Evolutionary conservation across 2,888 invertebrate genomes (phyloP), one percentile per base, ranked within the genome.

Genomic region (Synanthedon myopaeformis): DNA sequence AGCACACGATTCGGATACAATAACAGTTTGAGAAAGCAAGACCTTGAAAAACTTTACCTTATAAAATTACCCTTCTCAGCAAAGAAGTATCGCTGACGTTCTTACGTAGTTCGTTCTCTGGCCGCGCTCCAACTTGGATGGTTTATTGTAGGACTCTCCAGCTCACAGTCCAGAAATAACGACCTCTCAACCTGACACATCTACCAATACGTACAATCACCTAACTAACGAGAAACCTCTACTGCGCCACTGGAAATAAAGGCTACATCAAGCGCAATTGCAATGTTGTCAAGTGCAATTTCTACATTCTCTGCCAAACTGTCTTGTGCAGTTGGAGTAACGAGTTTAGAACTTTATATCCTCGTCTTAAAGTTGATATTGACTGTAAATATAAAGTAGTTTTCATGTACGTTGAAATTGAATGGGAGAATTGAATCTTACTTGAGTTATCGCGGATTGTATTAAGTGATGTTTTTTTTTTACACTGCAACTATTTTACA

Each of bases 101-200:
- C 45, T 14, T 14, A 13, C n/a, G 45, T 12, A 45, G 13, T 45
- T 45, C 45, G 6, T 14, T 13, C 63, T 54, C 69, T 71, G 70
- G 70, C 70, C 57, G 50, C 42, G 52, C 50, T 68, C 70, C 67
- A 70, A 70, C 62, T 69, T 63, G 61, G 66, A 62, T 64, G 67
- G 66, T 65, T 67, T 59, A 61, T 49, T 61, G 58, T 65, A 69
- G 67, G 62, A 61, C 64, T 58, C 74, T 74, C 62, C 67, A 66
- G 58, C 67, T 71, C 69, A 66, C 68, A 67, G 67, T 63, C 66
- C 64, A 72, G 71, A 69, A 72, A 70, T 72, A 74, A 74, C 75
- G 73, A 75, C 65, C 72, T 59, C n/a, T 45, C 45, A n/a, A 13
- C n/a, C 49, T 52, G 54, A 53, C 54, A 12, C 42, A 51, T 51